Base-by-base conservation (phyloP, 2,797 vertebrate species). In the Lutjanus campechanus region DNA sequence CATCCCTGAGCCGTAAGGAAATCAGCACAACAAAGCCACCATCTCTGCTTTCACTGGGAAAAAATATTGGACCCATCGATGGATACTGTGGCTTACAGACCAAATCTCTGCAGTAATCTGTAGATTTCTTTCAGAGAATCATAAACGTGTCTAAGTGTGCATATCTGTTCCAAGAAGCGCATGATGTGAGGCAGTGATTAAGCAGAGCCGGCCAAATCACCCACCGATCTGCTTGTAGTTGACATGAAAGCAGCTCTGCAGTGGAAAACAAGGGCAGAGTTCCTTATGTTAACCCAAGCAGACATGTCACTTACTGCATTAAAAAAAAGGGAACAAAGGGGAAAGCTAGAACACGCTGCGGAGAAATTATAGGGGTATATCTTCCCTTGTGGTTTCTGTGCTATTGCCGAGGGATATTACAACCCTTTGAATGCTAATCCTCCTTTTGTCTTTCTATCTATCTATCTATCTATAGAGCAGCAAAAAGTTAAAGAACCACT, bases 141-240 rank as follows among this genome's bases (percentile, higher is more conserved):
- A 73, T 82, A 82, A 89, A 90, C 44, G 44, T 85, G 69, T 64
- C 67, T 41, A 72, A 82, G 81, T 82, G 73, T 78, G 64, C 56
- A 43, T 88, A 73, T 87, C 76, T 54, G 73, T 81, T 91, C 85
- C 73, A 79, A 80, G 85, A 79, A 76, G 60, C 76, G 74, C 73
- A 66, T 69, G 83, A 90, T 85, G 76, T 59, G 74, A 84, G 80
- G 81, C 74, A 85, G 76, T 90, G 81, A 93, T 91, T 88, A 88
- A 75, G 83, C n/a, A 75, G 74, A 77, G 69, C 83, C 29, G 76
- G 73, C 68, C 74, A 89, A 85, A 90, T 86, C 85, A 76, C 76
- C 78, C 12, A 55, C 84, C 83, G 60, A 88, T 85, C 85, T 86
- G 82, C 82, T 86, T 68, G 76, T 62, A 69, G 76, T 75, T 88